phyloP scores from a whole-genome alignment of 2,113 vertebrate species.

The Aegotheles bennettii region DNA sequence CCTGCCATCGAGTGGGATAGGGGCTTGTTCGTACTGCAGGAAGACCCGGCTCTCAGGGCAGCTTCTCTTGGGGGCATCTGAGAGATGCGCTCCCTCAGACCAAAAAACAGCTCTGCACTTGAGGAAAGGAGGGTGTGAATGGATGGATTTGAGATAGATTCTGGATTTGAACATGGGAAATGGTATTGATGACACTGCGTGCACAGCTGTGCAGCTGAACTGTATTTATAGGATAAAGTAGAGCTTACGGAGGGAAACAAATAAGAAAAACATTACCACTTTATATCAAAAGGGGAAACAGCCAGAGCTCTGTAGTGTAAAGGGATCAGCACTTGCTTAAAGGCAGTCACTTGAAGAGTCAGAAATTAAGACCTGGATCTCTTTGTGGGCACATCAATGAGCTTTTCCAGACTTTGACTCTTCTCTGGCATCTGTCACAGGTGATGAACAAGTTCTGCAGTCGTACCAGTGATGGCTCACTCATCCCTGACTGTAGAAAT shows the following conservation, averaged over 20 bases:
- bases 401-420: background rate
- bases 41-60: background rate
- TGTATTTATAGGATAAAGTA: background rate
- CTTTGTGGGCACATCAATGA: background rate
- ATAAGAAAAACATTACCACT: background rate
- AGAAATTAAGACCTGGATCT: background rate
- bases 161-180: background rate
- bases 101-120: background rate
- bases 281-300: background rate
- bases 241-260: background rate
- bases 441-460: background rate
- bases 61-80: background rate
- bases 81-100: background rate
- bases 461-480: background rate
- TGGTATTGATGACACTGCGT: fast-evolving
- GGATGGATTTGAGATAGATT: background rate
- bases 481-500: background rate
- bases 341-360: background rate
- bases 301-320: background rate
- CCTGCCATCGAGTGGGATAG: background rate
- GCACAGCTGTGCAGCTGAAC: background rate
- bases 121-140: background rate
- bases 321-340: background rate
- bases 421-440: background rate
- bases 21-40: background rate